These are phyloP conservation scores for Eristalis pertinax DNA, from an alignment of 2,888 invertebrate species.

Conservation along the genomic window DNA sequence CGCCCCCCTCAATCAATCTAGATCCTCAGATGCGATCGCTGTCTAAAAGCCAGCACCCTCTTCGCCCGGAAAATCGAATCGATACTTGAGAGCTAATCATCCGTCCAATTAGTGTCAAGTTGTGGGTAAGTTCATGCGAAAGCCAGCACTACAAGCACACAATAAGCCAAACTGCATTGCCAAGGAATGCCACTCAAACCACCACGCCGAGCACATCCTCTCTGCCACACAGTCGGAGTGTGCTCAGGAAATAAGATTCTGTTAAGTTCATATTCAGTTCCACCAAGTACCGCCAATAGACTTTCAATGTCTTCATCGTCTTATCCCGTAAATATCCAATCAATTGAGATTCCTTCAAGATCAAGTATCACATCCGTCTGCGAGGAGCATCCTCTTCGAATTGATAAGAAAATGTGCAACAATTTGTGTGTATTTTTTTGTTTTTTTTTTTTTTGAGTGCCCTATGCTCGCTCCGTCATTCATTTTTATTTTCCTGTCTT, in stretches of 20 bases:
- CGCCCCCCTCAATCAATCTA: too few relatives aligned
- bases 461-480: slow-evolving; percentile 30
- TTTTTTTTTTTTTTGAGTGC: slow-evolving; percentile 36
- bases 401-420: slow-evolving; percentile 64
- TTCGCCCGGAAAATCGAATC: too few relatives aligned
- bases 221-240: not conserved
- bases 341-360: slow-evolving; percentile 34
- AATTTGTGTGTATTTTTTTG: slow-evolving; percentile 27
- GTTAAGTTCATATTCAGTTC: not conserved
- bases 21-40: too few relatives aligned
- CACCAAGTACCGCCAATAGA: not conserved
- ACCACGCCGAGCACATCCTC: not conserved
- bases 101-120: too few relatives aligned
- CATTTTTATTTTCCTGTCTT: slow-evolving; percentile 33
- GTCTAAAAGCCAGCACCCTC: too few relatives aligned
- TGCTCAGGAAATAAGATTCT: not conserved
- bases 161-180: not conserved
- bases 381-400: not conserved
- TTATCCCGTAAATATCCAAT: slow-evolving; percentile 48
- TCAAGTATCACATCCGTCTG: not conserved
- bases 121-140: too few relatives aligned
- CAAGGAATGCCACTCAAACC: not conserved
- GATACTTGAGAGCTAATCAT: too few relatives aligned
- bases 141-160: too few relatives aligned
- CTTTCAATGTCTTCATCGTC: slow-evolving; percentile 29